Evolutionary conservation across 2,113 vertebrate species (phyloP).

Genomic region (Cervus canadensis): DNA sequence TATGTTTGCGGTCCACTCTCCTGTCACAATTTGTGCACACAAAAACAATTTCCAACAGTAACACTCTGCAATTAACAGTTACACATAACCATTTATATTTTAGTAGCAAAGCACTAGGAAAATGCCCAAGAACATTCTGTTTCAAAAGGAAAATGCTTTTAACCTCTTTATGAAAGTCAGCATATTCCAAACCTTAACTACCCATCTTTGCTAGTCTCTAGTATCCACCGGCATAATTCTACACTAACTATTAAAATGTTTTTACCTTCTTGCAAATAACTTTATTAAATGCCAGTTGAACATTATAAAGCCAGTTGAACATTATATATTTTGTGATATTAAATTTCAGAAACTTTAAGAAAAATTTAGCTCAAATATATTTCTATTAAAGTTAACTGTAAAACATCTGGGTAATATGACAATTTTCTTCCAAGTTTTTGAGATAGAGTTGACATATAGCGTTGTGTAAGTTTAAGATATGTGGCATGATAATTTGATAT

Average conservation of each 20-base stretch:
- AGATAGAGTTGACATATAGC: neutral
- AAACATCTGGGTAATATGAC: neutral
- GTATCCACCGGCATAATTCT: neutral
- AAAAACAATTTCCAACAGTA: slow-evolving; percentile 40
- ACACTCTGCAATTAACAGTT: slow-evolving; percentile 17
- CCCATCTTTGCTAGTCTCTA: neutral
- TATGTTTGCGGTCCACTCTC: neutral
- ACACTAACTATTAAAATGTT: neutral
- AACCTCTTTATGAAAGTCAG: slow-evolving; percentile 35
- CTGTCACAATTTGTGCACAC: neutral
- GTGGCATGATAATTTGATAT: neutral
- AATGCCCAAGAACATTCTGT: slow-evolving; percentile 36
- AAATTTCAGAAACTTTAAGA: slow-evolving; percentile 20
- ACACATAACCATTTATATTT: slow-evolving; percentile 45
- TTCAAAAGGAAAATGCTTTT: slow-evolving; percentile 58
- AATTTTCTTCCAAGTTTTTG: neutral
- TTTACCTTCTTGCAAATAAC: neutral
- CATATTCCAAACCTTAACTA: slow-evolving; percentile 27
- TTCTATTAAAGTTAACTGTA: slow-evolving; percentile 8
- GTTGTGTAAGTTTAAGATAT: neutral
- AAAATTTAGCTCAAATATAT: neutral
- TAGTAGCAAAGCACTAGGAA: slow-evolving; percentile 25
- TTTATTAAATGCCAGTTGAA: neutral
- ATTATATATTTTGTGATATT: neutral
- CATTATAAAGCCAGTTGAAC: neutral